A percentile compares a stretch with the other conserved stretches of the same genome.
These are phyloP conservation scores for Torymus aiolomorphi DNA, from an alignment of 2,888 invertebrate species.

Conservation along the genomic window DNA sequence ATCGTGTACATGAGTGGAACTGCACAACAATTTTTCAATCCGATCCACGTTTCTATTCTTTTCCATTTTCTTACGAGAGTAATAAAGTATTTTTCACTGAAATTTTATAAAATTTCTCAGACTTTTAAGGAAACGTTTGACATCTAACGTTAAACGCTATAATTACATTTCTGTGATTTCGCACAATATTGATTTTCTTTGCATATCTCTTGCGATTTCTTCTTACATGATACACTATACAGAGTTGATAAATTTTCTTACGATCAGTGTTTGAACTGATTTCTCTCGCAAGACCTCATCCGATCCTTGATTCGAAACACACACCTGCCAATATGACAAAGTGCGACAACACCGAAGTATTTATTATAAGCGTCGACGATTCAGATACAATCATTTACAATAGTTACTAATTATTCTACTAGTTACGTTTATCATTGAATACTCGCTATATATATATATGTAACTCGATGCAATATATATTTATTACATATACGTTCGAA, in stretches of 20 bases:
- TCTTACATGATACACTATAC: slow-evolving; percentile 14
- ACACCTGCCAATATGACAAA: slow-evolving; percentile 37
- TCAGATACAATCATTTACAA: slow-evolving; percentile 38
- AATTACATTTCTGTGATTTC: slow-evolving; percentile 37
- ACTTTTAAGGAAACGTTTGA: slow-evolving; percentile 9
- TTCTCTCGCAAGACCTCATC: slow-evolving; percentile 27
- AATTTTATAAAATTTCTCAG: slow-evolving; percentile 29
- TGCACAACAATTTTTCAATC: slow-evolving; percentile 33
- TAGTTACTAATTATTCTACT: slow-evolving; percentile 22
- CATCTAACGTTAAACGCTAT: neutral
- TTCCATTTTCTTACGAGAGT: neutral
- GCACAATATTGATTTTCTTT: slow-evolving; percentile 5
- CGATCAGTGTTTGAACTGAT: neutral
- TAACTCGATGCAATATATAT: neutral
- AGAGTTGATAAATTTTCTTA: slow-evolving; percentile 15
- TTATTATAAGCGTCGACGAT: slow-evolving; percentile 21
- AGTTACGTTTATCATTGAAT: slow-evolving; percentile 34
- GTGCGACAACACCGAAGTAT: slow-evolving; percentile 37
- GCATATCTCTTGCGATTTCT: neutral
- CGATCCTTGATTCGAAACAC: slow-evolving; percentile 31
- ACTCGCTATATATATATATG: slow-evolving; percentile 24
- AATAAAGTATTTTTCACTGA: neutral
- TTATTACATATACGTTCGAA: slow-evolving; percentile 5
- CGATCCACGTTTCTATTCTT: slow-evolving; percentile 34
- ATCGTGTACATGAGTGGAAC: neutral